Conservation (phyloP, 2,113 vertebrate genomes). For the Myanophis thanlyinensis region DNA sequence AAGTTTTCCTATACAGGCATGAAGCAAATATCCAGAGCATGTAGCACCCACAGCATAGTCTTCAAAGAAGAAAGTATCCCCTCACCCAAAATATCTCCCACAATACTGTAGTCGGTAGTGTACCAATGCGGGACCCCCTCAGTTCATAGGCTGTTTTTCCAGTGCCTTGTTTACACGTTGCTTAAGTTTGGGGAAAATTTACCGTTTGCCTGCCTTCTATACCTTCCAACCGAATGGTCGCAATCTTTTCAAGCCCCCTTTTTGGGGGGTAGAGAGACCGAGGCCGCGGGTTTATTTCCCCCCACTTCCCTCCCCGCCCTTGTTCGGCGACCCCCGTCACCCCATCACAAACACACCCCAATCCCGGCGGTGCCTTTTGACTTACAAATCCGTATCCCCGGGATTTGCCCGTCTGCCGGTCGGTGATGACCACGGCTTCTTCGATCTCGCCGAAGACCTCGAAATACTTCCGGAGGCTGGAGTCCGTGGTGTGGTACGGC, state of each 20-base stretch:
- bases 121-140: background rate
- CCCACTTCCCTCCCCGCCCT: background rate
- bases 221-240: background rate
- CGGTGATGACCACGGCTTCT: constrained; percentile 96
- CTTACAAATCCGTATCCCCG: constrained; percentile 98
- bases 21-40: background rate
- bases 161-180: background rate
- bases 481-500: constrained; percentile 97
- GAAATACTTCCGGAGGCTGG: constrained; percentile 98
- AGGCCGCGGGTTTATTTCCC: background rate
- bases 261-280: background rate
- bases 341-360: background rate
- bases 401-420: constrained; percentile 96
- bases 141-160: background rate
- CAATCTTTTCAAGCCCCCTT: background rate
- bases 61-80: background rate
- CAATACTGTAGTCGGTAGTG: background rate
- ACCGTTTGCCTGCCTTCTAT: background rate
- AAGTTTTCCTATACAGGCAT: background rate
- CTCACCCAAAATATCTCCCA: background rate
- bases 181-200: background rate
- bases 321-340: background rate
- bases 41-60: background rate
- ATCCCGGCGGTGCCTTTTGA: constrained; percentile 27
- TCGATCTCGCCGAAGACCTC: constrained; percentile 98